Evolutionary conservation across 2,797 vertebrate genomes (phyloP).

Genomic region (Chelidonichthys spinosus): DNA sequence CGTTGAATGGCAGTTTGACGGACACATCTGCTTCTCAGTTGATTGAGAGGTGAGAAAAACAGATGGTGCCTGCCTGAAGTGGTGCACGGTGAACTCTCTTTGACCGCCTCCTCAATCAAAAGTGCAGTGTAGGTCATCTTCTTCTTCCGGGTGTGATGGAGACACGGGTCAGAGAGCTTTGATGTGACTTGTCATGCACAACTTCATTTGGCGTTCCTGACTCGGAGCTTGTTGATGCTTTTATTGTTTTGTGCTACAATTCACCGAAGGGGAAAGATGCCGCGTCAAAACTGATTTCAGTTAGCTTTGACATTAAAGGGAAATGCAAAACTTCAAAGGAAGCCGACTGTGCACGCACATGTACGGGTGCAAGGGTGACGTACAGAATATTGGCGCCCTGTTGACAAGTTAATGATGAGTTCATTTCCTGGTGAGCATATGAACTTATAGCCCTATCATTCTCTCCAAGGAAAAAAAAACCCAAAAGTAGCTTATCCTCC

Average conservation of each 20-base stretch:
- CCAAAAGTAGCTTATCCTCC: constrained; percentile 29
- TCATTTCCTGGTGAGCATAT: constrained; percentile 71
- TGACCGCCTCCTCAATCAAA: constrained; percentile 68
- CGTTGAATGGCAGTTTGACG: constrained; percentile 71
- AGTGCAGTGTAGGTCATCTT: constrained; percentile 45
- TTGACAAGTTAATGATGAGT: constrained; percentile 72
- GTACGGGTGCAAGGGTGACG: constrained; percentile 14
- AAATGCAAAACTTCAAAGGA: constrained; percentile 55
- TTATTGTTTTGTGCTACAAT: constrained; percentile 57
- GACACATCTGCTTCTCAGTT: constrained; percentile 43
- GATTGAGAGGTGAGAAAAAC: constrained; percentile 8
- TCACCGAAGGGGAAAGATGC: constrained; percentile 26
- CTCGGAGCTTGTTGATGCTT: constrained; percentile 41
- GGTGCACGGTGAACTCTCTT: constrained; percentile 63
- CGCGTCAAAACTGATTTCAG: constrained; percentile 45
- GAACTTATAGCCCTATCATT: constrained; percentile 58
- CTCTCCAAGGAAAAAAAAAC: constrained; percentile 17
- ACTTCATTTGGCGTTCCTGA: constrained; percentile 54
- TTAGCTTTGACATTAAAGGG: constrained; percentile 35
- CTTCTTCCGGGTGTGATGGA: constrained; percentile 45
- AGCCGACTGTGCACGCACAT: constrained; percentile 2
- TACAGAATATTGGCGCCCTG: constrained; percentile 68
- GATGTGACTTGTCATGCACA: constrained; percentile 46
- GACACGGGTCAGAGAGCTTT: constrained; percentile 55
- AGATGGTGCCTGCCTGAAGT: constrained; percentile 13